phyloP scores from a whole-genome alignment of 1,140 invertebrate species.

The Gryon sp. region DNA sequence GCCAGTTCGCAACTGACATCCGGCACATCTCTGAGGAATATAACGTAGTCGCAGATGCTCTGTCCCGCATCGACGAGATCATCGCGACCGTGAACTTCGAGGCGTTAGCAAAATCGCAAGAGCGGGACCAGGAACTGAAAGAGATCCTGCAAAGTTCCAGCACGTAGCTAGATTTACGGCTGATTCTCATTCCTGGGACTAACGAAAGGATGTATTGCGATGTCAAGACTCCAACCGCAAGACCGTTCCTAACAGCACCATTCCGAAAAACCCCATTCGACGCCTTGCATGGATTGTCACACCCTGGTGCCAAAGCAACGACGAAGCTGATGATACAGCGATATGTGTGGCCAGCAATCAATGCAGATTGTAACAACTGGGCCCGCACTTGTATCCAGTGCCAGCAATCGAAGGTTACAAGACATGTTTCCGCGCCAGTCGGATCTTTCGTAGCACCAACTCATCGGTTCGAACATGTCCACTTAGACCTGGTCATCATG shows the following conservation, averaged over 20 bases:
- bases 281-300: not conserved
- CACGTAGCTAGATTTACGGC: not conserved
- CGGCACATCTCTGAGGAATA: not conserved
- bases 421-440: slow-evolving; percentile 10
- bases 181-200: not conserved
- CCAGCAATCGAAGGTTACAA: slow-evolving; percentile 30
- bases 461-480: slow-evolving; percentile 28
- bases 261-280: slow-evolving; percentile 18
- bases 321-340: slow-evolving; percentile 6
- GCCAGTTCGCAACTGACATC: slow-evolving; percentile 6
- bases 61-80: not conserved
- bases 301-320: slow-evolving; percentile 19
- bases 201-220: not conserved
- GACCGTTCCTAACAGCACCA: slow-evolving; percentile 26
- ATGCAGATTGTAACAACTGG: slow-evolving; percentile 12
- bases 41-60: slow-evolving; percentile 14
- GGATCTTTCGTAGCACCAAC: slow-evolving; percentile 2
- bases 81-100: not conserved
- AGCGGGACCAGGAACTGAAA: not conserved
- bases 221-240: not conserved
- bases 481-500: slow-evolving; percentile 31
- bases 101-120: not conserved
- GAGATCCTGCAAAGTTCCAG: not conserved
- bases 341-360: slow-evolving; percentile 38
- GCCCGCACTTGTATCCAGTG: slow-evolving; percentile 16